Conservation (phyloP, 2,888 invertebrate species). For the Neocrepidodera transversa region DNA sequence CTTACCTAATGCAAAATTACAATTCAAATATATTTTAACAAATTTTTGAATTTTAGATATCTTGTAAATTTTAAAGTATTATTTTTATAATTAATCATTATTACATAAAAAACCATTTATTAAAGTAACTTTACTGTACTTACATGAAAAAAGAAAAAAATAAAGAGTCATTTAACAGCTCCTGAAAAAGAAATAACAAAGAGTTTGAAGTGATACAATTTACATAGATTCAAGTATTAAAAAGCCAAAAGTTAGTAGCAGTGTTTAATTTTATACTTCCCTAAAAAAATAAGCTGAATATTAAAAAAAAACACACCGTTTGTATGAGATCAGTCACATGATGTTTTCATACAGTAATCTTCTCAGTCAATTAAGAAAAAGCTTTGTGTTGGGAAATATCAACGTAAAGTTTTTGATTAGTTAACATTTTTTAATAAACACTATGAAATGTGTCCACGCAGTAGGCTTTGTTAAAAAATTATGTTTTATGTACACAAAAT, state of each 20-base stretch:
- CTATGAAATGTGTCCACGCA: slow-evolving; percentile 10
- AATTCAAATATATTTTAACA: too few species aligned
- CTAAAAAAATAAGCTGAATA: not conserved
- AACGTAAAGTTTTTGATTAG: slow-evolving; percentile 15
- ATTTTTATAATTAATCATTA: too few species aligned
- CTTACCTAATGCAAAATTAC: too few species aligned
- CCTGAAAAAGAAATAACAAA: not conserved
- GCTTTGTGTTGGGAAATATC: not conserved
- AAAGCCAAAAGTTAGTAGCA: not conserved
- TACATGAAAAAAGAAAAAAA: not conserved
- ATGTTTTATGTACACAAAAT: slow-evolving; percentile 21
- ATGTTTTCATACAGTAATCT: slow-evolving; percentile 15
- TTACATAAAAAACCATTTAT: too few species aligned
- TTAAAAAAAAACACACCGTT: not conserved
- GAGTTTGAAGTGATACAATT: not conserved
- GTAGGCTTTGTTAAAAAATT: slow-evolving; percentile 11
- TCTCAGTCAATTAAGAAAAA: slow-evolving; percentile 5
- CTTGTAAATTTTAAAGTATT: too few species aligned
- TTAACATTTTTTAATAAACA: slow-evolving; percentile 12
- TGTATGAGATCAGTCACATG: slow-evolving; percentile 4
- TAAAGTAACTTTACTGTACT: not conserved
- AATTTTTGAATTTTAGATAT: too few species aligned
- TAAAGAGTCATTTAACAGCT: not conserved
- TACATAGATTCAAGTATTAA: not conserved
- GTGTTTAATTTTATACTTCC: slow-evolving; percentile 2